Conservation (phyloP, 2,113 vertebrate genomes). For the Podiceps cristatus region DNA sequence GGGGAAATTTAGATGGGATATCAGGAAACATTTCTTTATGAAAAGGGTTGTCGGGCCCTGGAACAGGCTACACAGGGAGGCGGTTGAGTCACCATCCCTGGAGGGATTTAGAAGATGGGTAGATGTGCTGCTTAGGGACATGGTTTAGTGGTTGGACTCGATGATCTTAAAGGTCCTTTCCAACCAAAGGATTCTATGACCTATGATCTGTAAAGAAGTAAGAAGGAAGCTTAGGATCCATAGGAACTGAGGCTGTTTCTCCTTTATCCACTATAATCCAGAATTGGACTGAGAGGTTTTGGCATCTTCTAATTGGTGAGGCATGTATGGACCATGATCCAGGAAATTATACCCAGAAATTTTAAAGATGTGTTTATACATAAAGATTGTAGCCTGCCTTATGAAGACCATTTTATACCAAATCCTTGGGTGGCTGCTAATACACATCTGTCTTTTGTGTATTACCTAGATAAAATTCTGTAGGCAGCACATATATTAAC, state of each 20-base stretch:
- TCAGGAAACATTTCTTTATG: no score
- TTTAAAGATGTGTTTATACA: not conserved
- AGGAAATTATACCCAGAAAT: not conserved
- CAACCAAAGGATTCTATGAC: no score
- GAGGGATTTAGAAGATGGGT: no score
- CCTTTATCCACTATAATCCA: not conserved
- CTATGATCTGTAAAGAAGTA: not conserved
- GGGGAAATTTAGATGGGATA: no score
- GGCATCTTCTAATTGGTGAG: not conserved
- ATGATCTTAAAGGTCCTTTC: no score
- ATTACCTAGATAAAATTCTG: not conserved
- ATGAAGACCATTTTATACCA: not conserved
- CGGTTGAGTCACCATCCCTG: no score
- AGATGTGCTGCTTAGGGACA: no score
- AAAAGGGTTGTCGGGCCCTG: no score
- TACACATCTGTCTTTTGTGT: not conserved
- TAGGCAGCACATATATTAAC: not conserved
- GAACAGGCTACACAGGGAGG: no score
- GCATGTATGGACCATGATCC: fast-evolving
- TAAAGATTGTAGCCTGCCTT: not conserved
- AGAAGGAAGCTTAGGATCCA: not conserved
- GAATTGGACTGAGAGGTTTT: not conserved
- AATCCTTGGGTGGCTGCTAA: not conserved
- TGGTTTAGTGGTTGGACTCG: no score
- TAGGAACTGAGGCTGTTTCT: not conserved